Conservation (phyloP, 2,888 invertebrate species). For the Brachyopa scutellaris region DNA sequence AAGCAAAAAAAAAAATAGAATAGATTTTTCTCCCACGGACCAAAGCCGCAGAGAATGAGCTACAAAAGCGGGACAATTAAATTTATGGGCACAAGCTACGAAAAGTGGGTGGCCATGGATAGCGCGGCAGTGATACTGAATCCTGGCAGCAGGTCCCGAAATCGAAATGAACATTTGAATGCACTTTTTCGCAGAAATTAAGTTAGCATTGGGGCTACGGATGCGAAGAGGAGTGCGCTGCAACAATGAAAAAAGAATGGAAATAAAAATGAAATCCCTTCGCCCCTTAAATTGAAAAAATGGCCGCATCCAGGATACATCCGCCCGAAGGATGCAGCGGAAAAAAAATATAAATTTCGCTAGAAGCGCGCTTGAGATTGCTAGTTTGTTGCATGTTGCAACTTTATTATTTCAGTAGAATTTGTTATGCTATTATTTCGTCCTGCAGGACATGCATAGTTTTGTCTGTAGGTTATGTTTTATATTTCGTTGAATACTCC, state of each 20-base stretch:
- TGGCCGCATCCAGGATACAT: constrained; percentile 55
- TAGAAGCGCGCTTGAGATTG: constrained; percentile 46
- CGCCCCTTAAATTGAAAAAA: constrained; percentile 64
- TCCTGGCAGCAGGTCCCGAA: constrained; percentile 48
- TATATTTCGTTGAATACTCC: constrained; percentile 6
- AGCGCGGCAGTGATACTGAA: constrained; percentile 5
- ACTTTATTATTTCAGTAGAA: constrained; percentile 61
- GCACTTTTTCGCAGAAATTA: constrained; percentile 69
- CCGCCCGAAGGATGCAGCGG: constrained; percentile 54
- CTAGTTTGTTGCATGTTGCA: constrained; percentile 70
- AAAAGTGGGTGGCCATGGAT: constrained; percentile 45
- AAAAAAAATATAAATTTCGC: constrained; percentile 11
- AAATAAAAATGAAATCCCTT: neutral
- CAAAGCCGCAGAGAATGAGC: constrained; percentile 63
- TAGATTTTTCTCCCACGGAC: constrained; percentile 69
- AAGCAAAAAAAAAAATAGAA: constrained; percentile 30
- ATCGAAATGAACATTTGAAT: constrained; percentile 72
- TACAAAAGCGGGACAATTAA: constrained; percentile 73
- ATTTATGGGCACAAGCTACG: constrained; percentile 65
- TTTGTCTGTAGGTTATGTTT: constrained; percentile 57
- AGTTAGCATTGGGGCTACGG: constrained; percentile 54
- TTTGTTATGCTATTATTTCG: constrained; percentile 69
- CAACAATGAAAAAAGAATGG: neutral
- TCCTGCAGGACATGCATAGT: constrained; percentile 55
- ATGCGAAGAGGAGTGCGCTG: neutral